These are phyloP conservation scores for Lasiurus cinereus DNA, from an alignment of 2,113 vertebrate species.

Conservation along the genomic window DNA sequence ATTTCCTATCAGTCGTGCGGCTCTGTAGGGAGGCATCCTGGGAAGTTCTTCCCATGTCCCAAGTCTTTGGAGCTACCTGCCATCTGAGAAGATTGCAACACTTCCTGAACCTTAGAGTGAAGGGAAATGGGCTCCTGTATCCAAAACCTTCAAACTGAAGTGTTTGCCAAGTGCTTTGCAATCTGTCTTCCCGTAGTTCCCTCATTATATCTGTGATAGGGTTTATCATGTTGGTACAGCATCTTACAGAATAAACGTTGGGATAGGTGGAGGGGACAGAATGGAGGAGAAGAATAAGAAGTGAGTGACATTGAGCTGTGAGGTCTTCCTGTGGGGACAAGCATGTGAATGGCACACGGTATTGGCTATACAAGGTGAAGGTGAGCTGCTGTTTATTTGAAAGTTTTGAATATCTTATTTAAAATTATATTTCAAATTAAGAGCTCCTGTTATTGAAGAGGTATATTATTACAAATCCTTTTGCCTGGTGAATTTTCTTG, in stretches of 20 bases:
- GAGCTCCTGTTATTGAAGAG: not conserved
- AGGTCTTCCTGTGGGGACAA: not conserved
- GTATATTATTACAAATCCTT: not conserved
- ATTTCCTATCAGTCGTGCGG: not conserved
- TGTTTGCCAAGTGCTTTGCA: constrained; percentile 35
- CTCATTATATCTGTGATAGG: constrained; percentile 16
- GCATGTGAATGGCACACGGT: not conserved
- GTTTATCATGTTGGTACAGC: not conserved
- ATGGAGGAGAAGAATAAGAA: constrained; percentile 40
- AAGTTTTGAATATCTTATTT: not conserved
- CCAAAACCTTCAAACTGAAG: not conserved
- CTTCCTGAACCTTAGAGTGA: not conserved
- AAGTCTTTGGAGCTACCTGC: not conserved
- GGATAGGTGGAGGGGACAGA: constrained; percentile 64
- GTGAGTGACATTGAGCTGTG: not conserved
- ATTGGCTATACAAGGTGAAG: not conserved
- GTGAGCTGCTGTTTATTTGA: not conserved
- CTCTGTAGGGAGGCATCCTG: not conserved
- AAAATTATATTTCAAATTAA: not conserved
- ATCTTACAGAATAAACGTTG: not conserved
- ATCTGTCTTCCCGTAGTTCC: not conserved
- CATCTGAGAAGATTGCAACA: not conserved
- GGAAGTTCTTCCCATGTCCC: not conserved
- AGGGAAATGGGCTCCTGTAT: not conserved
- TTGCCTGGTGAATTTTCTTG: not conserved